These are phyloP conservation scores for Labroides dimidiatus DNA, from an alignment of 2,797 vertebrate genomes.

Conservation along the genomic window DNA sequence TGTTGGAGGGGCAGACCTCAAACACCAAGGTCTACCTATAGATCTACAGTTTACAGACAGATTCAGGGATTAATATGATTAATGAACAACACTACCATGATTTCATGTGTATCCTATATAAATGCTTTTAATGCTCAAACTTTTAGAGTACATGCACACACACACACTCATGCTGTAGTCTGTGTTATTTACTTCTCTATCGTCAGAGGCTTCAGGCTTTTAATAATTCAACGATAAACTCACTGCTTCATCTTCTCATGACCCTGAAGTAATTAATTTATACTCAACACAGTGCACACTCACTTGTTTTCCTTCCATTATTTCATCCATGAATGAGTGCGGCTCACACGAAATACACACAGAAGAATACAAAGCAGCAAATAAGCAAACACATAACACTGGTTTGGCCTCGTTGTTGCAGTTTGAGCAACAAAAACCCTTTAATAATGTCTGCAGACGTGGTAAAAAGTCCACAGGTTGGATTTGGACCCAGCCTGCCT, in stretches of 20 bases:
- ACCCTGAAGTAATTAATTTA: not conserved
- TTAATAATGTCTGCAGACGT: no score
- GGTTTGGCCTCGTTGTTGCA: not conserved
- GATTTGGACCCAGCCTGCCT: no score
- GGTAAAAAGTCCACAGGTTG: no score
- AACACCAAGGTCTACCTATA: no score
- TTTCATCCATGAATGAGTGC: not conserved
- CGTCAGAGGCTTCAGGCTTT: not conserved
- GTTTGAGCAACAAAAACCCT: not conserved
- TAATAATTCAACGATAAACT: conserved; percentile 1
- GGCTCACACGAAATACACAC: not conserved
- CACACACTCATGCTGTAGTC: not conserved
- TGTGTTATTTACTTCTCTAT: not conserved
- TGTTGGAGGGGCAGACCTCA: no score
- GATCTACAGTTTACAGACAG: no score
- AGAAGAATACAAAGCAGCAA: not conserved
- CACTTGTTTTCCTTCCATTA: not conserved
- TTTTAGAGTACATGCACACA: not conserved
- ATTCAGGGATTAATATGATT: no score
- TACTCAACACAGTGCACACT: not conserved
- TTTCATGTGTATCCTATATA: not conserved
- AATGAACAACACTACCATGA: no score
- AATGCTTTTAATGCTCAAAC: no score
- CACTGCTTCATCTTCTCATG: not conserved
- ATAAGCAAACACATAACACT: not conserved